These are phyloP conservation scores for Operophtera brumata DNA, from an alignment of 2,888 invertebrate species.

Conservation along the genomic window DNA sequence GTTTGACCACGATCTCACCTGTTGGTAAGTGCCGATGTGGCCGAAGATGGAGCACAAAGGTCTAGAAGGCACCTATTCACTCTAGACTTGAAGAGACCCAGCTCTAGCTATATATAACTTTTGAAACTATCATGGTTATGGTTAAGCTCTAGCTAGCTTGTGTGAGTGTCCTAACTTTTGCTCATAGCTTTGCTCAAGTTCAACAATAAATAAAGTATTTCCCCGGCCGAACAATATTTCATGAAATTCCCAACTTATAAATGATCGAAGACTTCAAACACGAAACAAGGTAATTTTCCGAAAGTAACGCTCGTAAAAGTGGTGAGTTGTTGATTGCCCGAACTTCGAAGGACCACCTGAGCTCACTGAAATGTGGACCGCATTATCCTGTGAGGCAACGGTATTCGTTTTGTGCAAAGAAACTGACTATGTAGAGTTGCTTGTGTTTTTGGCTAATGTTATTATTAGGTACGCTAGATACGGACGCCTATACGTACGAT, in stretches of 20 bases:
- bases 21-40: too few species aligned
- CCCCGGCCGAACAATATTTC: neutral
- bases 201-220: neutral
- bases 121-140: too few species aligned
- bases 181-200: too few species aligned
- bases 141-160: neutral
- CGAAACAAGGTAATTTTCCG: conserved; percentile 29
- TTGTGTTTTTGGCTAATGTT: too few species aligned
- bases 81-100: too few species aligned
- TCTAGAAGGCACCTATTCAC: too few species aligned
- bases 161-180: too few species aligned
- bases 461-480: too few species aligned
- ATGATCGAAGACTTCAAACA: conserved; percentile 22
- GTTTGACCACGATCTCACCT: too few species aligned
- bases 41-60: too few species aligned
- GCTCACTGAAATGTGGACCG: conserved; percentile 45
- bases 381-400: conserved; percentile 37
- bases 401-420: conserved; percentile 30
- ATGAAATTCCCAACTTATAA: conserved; percentile 10
- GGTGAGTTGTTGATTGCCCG: conserved; percentile 42
- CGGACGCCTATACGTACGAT: too few species aligned
- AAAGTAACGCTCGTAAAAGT: conserved; percentile 44
- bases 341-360: conserved; percentile 45
- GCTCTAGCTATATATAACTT: too few species aligned
- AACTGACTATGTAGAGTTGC: neutral